These are phyloP conservation scores for Gordius sp. DNA, from an alignment of 2,888 invertebrate species.

Conservation along the genomic window DNA sequence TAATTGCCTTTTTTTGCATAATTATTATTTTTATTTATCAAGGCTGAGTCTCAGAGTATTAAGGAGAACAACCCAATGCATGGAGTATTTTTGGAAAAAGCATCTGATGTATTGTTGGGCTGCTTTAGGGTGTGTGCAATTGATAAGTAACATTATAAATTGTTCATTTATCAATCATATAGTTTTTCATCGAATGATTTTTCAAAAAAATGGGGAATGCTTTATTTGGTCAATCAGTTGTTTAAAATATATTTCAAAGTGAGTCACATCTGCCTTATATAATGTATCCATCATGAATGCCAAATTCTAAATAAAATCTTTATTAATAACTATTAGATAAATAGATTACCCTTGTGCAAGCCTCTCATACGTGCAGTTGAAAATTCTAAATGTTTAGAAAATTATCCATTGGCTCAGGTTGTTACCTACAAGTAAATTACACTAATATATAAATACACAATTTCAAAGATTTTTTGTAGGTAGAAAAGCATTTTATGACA, in stretches of 20 bases:
- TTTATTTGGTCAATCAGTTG: slow-evolving; percentile 77
- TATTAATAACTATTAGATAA: slow-evolving; percentile 32
- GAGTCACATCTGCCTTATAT: slow-evolving; percentile 53
- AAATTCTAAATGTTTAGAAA: slow-evolving; percentile 58
- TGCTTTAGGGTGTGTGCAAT: slow-evolving; percentile 81
- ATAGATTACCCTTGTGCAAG: slow-evolving; percentile 39
- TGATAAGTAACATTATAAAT: slow-evolving; percentile 41
- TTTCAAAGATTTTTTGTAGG: slow-evolving; percentile 6
- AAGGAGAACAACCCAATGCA: not conserved
- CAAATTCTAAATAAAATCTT: slow-evolving; percentile 5
- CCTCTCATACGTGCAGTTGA: slow-evolving; percentile 87
- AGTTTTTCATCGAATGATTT: slow-evolving; percentile 40
- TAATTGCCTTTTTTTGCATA: too few relatives aligned
- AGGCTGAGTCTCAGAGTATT: not conserved
- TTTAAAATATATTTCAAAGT: slow-evolving; percentile 88
- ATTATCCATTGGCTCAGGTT: slow-evolving; percentile 64
- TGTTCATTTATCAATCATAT: not conserved
- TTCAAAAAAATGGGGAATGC: slow-evolving; percentile 81
- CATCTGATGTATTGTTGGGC: slow-evolving; percentile 66
- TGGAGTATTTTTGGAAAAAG: slow-evolving; percentile 44
- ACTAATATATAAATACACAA: not conserved
- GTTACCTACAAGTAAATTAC: slow-evolving; percentile 64
- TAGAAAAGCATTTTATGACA: slow-evolving; percentile 12
- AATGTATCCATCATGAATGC: slow-evolving; percentile 30
- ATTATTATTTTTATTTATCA: too few relatives aligned